Base-by-base conservation (phyloP, 2,888 invertebrate genomes). In the Carterocephalus palaemon region DNA sequence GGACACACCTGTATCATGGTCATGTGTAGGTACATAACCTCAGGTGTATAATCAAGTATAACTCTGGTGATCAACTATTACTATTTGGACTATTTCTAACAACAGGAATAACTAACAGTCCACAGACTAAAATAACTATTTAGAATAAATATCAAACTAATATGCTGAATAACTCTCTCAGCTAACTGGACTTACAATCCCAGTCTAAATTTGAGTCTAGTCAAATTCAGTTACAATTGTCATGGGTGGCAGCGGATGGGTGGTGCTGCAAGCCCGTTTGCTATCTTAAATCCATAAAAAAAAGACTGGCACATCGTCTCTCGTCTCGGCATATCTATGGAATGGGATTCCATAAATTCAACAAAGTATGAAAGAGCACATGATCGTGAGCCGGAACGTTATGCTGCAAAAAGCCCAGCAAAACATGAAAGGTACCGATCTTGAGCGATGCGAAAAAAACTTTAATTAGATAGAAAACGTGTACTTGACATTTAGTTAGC, bases 401-500 rank as follows among this genome's bases (percentile, higher is more conserved):
- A 43, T 29, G 43, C 29, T 16, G 12, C 22, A 37, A 37, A 45
- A 45, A 37, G 31, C 16, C n/a, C 4, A 5, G 15, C 15, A 37
- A 36, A 43, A 32, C 37, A 45, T 45, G 31, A 45, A 45, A 45
- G 29, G 23, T 12, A 36, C 36, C 36, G 29, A 34, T 29, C 33
- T 23, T 10, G 7, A 31, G 10, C 16, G 16, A 36, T 16, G 19
- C 19, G 23, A 34, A 31, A 59, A 59, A 56, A 59, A 50, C 34
- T 41, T n/a, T 62, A 65, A 67, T 66, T 60, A 63, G 53, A 52
- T 57, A 64, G 62, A 62, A 63, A 65, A 59, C 47, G 54, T 47
- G 42, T 56, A 61, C 64, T 72, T 71, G 72, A 70, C 71, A 74
- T 75, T 75, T 67, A 67, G 52, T 51, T 50, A 49, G 33, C 54